These are phyloP conservation scores for Acromyrmex charruanus DNA, from an alignment of 1,140 invertebrate species.

Conservation along the genomic window DNA sequence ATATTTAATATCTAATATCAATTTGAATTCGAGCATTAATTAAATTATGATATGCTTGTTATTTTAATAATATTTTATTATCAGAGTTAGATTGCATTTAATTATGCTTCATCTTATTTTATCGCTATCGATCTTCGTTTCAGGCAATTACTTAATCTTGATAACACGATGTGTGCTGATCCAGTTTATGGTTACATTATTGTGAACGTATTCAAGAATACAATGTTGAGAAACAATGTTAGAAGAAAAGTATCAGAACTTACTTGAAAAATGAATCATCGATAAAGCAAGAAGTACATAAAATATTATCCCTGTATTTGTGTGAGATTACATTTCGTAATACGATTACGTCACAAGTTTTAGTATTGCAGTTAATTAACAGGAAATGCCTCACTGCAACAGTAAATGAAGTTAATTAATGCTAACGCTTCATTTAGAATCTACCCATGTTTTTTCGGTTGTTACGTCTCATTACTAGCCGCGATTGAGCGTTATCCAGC, in stretches of 20 bases:
- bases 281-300: background rate
- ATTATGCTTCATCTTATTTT: slow-evolving; percentile 24
- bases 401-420: slow-evolving; percentile 48
- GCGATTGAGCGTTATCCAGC: slow-evolving; percentile 29
- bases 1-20: slow-evolving; percentile 1
- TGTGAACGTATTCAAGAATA: background rate
- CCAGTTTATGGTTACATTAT: background rate
- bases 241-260: background rate
- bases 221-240: background rate
- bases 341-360: background rate
- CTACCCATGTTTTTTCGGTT: slow-evolving; percentile 24
- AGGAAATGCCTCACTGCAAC: background rate
- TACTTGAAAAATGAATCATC: background rate
- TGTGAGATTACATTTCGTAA: background rate
- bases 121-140: background rate
- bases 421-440: slow-evolving; percentile 51
- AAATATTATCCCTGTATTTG: background rate
- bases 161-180: background rate
- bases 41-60: background rate
- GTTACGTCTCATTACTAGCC: slow-evolving; percentile 35
- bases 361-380: slow-evolving; percentile 32
- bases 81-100: background rate
- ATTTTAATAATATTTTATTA: background rate
- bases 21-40: background rate
- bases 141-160: background rate